Evolutionary conservation across 2,888 invertebrate genomes (phyloP).

Genomic region (Idaea aversata): DNA sequence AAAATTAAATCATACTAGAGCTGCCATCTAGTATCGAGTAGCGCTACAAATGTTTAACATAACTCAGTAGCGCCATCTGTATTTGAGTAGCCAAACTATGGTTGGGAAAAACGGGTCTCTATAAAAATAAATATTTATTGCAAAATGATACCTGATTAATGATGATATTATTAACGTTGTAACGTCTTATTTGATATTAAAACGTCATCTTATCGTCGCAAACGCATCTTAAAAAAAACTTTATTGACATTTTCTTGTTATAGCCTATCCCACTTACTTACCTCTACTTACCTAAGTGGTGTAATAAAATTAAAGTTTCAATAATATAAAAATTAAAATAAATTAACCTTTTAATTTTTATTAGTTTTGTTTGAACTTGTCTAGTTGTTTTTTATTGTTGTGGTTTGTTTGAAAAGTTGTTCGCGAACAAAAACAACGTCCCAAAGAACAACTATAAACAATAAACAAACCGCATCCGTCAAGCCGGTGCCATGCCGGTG

Average conservation of each 20-base stretch:
- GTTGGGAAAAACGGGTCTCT: background rate
- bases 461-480: conserved; percentile 48
- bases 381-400: conserved; percentile 14
- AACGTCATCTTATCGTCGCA: too few species aligned
- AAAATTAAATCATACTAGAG: background rate
- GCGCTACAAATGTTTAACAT: background rate
- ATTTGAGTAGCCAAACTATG: background rate
- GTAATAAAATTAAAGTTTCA: background rate
- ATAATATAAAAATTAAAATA: background rate
- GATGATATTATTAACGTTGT: too few species aligned
- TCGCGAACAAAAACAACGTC: background rate
- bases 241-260: too few species aligned
- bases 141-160: too few species aligned
- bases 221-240: too few species aligned
- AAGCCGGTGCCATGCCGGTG: conserved; percentile 32
- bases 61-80: background rate
- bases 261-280: too few species aligned
- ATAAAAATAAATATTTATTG: background rate
- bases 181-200: too few species aligned
- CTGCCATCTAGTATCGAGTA: conserved; percentile 35
- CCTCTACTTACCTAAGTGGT: background rate
- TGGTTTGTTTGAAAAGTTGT: conserved; percentile 8
- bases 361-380: conserved; percentile 18
- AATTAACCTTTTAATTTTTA: conserved; percentile 5
- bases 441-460: conserved; percentile 20